These are phyloP conservation scores for Macaca nemestrina DNA, from an alignment of 2,113 vertebrate genomes.

Conservation along the genomic window DNA sequence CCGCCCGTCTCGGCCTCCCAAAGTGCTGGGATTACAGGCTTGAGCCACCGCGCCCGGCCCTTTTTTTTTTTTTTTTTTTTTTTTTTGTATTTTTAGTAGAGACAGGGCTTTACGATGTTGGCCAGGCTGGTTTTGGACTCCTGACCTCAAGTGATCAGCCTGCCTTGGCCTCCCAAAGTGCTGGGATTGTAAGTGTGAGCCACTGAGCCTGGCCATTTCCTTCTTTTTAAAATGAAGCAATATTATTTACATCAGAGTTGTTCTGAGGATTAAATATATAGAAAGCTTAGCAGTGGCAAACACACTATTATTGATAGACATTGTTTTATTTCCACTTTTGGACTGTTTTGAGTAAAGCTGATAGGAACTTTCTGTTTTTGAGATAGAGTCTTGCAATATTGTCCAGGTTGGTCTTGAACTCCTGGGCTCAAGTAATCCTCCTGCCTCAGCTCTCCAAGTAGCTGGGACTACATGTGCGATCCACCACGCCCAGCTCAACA, in stretches of 20 bases:
- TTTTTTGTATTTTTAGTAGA: too few relatives aligned
- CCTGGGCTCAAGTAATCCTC: background rate
- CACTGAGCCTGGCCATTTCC: background rate
- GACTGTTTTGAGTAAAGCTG: background rate
- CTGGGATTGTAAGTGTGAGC: too few relatives aligned
- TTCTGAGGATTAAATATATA: background rate
- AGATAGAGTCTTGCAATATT: background rate
- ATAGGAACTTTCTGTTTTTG: background rate
- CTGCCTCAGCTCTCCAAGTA: background rate
- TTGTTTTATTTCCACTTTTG: constrained; percentile 23
- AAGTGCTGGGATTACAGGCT: too few relatives aligned
- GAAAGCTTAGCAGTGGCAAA: background rate
- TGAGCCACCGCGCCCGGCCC: too few relatives aligned
- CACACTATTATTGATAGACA: background rate
- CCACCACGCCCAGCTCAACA: background rate
- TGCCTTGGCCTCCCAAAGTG: too few relatives aligned
- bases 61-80: too few relatives aligned
- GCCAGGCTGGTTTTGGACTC: too few relatives aligned
- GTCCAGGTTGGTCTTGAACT: background rate
- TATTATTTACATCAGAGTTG: background rate
- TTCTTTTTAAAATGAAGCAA: background rate
- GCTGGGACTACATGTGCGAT: background rate
- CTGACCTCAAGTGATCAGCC: too few relatives aligned
- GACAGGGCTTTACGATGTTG: too few relatives aligned
- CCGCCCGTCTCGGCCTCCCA: too few relatives aligned